Evolutionary conservation across 1,140 invertebrate species (phyloP), one percentile per base, ranked within the genome.

Genomic region (Steinernema feltiae): DNA sequence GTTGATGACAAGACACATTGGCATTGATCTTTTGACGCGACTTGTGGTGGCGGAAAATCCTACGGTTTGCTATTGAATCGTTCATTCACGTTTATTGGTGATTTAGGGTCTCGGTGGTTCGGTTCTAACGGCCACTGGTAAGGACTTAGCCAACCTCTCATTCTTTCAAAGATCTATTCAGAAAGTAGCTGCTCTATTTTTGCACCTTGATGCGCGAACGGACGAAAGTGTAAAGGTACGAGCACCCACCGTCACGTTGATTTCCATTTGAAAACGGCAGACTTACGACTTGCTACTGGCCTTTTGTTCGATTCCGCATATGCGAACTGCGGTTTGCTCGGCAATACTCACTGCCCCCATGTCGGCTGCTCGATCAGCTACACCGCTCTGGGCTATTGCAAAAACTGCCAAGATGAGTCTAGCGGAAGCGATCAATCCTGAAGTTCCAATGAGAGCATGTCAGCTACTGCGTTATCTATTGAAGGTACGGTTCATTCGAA

Each of bases 1-100:
- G 63, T 69, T 82, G 48, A 84, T 82, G 81, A 82, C 82, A 18
- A 69, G 81, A 2, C 81, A 84, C 21, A 84, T 82, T 63, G 79
- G 82, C 1, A 75, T 53, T 1, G 82, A 82, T 70, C 73, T 82
- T 46, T 71, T 81, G 27, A 78, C 72, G 32, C 74, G 83, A 1
- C 75, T 82, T n/a, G 82, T 85, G 1, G 77, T 85, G 18, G 75
- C 80, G 7, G 79, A 79, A 48, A 48, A 32, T n/a, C 29, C 69
- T 30, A 29, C 72, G 30, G 77, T 78, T 74, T 78, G 72, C 31
- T 27, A 1, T 17, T 69, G 32, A 2, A 1, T 1, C 32, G 3
- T 17, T 3, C 32, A 79, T 32, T 32, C 41, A 69, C 17, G 24
- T 32, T 7, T n/a, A 1, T 15, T 29, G 41, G 17, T 32, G 79